phyloP scores from a whole-genome alignment of 2,113 vertebrate species.

The Elephantulus edwardii region DNA sequence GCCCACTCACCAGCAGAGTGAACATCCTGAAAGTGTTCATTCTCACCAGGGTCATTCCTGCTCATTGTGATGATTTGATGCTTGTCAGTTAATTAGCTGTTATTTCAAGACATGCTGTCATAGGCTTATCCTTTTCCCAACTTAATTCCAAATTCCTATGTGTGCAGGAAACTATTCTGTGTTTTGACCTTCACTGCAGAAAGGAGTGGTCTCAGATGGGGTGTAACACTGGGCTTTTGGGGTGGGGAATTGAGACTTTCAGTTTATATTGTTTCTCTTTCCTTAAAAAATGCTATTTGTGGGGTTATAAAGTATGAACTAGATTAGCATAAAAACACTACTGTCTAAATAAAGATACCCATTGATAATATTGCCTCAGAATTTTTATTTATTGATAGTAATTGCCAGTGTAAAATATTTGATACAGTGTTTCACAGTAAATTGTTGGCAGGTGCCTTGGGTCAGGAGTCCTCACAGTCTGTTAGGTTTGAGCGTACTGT shows the following conservation, averaged over 20 bases:
- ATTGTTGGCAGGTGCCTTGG: not conserved
- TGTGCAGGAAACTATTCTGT: not conserved
- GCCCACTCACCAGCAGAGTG: too few species aligned
- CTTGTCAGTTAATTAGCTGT: not conserved
- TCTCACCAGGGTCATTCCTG: too few species aligned
- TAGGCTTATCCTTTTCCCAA: not conserved
- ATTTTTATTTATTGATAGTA: not conserved
- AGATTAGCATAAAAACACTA: not conserved
- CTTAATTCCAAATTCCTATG: too few species aligned
- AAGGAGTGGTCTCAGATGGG: not conserved
- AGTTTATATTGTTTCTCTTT: not conserved
- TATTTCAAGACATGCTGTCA: not conserved
- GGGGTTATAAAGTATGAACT: not conserved
- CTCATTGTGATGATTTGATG: not conserved
- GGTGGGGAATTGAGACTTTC: not conserved
- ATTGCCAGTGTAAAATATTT: not conserved
- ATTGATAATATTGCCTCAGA: not conserved
- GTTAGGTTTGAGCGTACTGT: not conserved
- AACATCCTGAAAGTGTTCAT: too few species aligned
- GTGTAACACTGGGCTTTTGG: not conserved
- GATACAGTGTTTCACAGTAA: not conserved
- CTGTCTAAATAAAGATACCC: not conserved
- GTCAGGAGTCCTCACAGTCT: not conserved
- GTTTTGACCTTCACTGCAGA: not conserved
- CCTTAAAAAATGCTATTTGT: not conserved